phyloP scores from a whole-genome alignment of 2,797 vertebrate genomes.

The Neosilurus hyrtlii region DNA sequence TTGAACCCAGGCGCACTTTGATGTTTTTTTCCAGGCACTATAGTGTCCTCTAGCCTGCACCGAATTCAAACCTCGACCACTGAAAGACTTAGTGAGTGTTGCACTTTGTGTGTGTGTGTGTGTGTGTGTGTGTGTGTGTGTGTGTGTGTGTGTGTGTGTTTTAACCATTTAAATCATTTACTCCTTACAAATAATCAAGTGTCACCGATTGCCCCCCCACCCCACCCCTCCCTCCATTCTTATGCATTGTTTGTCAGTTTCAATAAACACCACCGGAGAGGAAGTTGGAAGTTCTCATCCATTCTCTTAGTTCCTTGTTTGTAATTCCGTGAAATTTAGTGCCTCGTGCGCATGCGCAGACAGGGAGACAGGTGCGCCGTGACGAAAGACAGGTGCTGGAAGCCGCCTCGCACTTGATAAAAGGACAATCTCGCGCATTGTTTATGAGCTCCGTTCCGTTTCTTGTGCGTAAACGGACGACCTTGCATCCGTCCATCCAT shows the following conservation, averaged over 20 bases:
- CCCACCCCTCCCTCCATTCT: background rate
- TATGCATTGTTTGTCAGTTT: background rate
- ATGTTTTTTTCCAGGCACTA: background rate
- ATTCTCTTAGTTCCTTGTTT: slow-evolving; percentile 18
- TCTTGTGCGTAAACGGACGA: too few relatives aligned
- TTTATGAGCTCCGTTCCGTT: background rate
- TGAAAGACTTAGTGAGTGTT: background rate
- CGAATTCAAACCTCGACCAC: background rate
- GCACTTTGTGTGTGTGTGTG: background rate
- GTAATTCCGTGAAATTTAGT: slow-evolving; percentile 20
- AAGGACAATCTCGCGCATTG: background rate
- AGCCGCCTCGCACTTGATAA: background rate
- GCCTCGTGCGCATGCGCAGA: slow-evolving; percentile 76
- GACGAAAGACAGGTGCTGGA: slow-evolving; percentile 85
- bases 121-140: background rate
- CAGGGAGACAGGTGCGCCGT: slow-evolving; percentile 83
- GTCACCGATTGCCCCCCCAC: too few relatives aligned
- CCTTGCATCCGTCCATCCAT: background rate
- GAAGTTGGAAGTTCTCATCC: slow-evolving; percentile 27
- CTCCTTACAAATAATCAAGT: background rate
- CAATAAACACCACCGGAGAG: background rate
- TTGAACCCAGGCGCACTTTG: background rate
- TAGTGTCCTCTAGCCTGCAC: background rate
- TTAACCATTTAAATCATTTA: background rate
- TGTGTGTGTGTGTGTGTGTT: background rate